Conservation (phyloP, 2,888 invertebrate genomes). For the Dilophus febrilis region DNA sequence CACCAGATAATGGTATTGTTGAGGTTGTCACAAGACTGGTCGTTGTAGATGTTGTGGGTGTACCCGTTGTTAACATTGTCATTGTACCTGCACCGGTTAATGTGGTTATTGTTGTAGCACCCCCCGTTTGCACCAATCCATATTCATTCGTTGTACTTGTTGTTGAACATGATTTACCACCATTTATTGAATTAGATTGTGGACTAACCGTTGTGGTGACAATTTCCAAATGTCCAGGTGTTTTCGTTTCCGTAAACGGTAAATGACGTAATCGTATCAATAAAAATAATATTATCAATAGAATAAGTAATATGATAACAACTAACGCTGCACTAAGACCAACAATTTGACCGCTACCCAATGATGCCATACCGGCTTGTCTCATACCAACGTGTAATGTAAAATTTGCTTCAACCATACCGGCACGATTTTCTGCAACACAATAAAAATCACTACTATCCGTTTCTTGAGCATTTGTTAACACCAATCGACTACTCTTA, state of each 20-base stretch:
- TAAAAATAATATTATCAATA: constrained; percentile 53
- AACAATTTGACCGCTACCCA: constrained; percentile 72
- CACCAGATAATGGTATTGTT: too few species aligned
- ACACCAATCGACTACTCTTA: constrained; percentile 55
- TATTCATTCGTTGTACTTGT: constrained; percentile 28
- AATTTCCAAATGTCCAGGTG: constrained; percentile 54
- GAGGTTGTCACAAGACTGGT: constrained; percentile 12
- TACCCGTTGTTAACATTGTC: constrained; percentile 21
- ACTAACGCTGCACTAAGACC: constrained; percentile 70
- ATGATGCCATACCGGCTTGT: constrained; percentile 60
- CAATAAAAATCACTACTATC: constrained; percentile 77
- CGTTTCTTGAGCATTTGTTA: constrained; percentile 68
- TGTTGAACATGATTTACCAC: constrained; percentile 30
- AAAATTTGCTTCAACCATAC: constrained; percentile 75
- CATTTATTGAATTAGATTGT: constrained; percentile 30
- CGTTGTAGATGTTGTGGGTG: constrained; percentile 26
- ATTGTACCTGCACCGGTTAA: too few species aligned
- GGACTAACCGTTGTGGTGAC: constrained; percentile 44
- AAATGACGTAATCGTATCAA: constrained; percentile 56
- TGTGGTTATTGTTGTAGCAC: constrained; percentile 2
- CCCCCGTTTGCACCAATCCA: constrained; percentile 23
- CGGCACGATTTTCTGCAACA: constrained; percentile 78
- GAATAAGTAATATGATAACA: constrained; percentile 55
- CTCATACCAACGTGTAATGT: constrained; percentile 66
- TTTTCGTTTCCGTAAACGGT: constrained; percentile 58